These are phyloP conservation scores for Scomber colias DNA, from an alignment of 2,113 vertebrate species.

Conservation along the genomic window DNA sequence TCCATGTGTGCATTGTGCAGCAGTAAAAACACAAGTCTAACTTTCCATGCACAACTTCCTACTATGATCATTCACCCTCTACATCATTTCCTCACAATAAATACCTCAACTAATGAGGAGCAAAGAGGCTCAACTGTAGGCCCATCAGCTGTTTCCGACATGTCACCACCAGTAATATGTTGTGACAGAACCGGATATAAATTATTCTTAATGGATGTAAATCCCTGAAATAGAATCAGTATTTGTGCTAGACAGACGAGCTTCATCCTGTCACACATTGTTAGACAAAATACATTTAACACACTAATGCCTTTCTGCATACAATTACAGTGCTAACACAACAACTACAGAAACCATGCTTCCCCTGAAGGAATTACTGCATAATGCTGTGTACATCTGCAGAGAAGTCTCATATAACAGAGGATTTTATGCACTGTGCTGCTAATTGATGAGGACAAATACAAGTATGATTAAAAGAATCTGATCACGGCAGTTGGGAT, in stretches of 20 bases:
- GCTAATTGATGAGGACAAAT: background rate
- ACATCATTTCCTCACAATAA: slow-evolving; percentile 50
- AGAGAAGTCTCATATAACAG: slow-evolving; percentile 7
- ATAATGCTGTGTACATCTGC: slow-evolving; percentile 16
- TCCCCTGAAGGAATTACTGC: slow-evolving; percentile 34
- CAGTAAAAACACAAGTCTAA: slow-evolving; percentile 30
- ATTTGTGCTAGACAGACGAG: slow-evolving; percentile 49
- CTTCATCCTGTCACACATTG: slow-evolving; percentile 65
- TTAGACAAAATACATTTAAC: slow-evolving; percentile 59
- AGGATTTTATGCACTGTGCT: background rate
- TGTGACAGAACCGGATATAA: slow-evolving; percentile 55
- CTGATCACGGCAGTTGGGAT: background rate
- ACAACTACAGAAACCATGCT: slow-evolving; percentile 4
- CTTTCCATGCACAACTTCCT: slow-evolving; percentile 45
- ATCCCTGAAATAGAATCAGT: slow-evolving; percentile 65
- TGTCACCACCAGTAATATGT: slow-evolving; percentile 48
- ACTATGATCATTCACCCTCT: slow-evolving; percentile 50
- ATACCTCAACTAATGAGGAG: slow-evolving; percentile 40
- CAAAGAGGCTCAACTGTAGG: slow-evolving; percentile 22
- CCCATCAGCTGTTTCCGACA: slow-evolving; percentile 55
- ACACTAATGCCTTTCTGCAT: slow-evolving; percentile 48
- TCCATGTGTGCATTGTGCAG: slow-evolving; percentile 37
- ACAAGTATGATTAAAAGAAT: background rate
- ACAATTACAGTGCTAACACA: slow-evolving; percentile 42
- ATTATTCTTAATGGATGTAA: slow-evolving; percentile 73